These are phyloP conservation scores for Drosophila cyrtoloma DNA, from an alignment of 2,888 invertebrate genomes.

Conservation along the genomic window DNA sequence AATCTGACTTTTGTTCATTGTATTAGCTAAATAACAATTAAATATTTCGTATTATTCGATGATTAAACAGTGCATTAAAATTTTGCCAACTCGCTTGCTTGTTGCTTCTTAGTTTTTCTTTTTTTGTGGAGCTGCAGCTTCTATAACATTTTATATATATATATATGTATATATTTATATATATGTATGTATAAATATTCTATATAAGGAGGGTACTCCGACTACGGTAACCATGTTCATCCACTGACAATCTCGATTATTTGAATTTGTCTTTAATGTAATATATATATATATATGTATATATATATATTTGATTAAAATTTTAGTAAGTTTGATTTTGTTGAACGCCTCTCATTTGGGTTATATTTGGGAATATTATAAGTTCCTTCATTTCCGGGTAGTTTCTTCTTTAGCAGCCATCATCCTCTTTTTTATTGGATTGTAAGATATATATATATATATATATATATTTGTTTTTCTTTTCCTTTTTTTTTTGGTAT, in stretches of 20 bases:
- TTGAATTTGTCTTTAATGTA: conserved; percentile 42
- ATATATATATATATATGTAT: conserved; percentile 38
- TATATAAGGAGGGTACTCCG: conserved; percentile 41
- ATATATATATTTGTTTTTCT: conserved; percentile 5
- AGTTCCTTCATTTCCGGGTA: conserved; percentile 7
- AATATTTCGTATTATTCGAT: conserved; percentile 79
- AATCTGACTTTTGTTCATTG: conserved; percentile 13
- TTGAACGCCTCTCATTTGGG: conserved; percentile 41
- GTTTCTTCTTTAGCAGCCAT: conserved; percentile 38
- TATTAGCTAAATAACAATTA: conserved; percentile 75
- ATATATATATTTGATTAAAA: conserved; percentile 50
- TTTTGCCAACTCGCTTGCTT: conserved; percentile 69
- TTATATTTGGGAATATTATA: conserved; percentile 23
- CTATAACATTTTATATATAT: conserved; percentile 67
- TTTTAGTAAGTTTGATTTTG: conserved; percentile 62
- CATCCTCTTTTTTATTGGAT: conserved; percentile 16
- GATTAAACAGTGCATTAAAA: conserved; percentile 84
- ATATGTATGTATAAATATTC: conserved; percentile 42
- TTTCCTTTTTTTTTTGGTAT: conserved; percentile 24
- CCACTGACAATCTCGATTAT: conserved; percentile 51
- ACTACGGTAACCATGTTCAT: conserved; percentile 31
- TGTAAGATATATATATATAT: conserved; percentile 23
- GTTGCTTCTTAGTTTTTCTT: conserved; percentile 34
- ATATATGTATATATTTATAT: conserved; percentile 40
- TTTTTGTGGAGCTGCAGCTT: conserved; percentile 34